Evolutionary conservation across 1,140 invertebrate genomes (phyloP).

Genomic region (Zaprionus capensis): DNA sequence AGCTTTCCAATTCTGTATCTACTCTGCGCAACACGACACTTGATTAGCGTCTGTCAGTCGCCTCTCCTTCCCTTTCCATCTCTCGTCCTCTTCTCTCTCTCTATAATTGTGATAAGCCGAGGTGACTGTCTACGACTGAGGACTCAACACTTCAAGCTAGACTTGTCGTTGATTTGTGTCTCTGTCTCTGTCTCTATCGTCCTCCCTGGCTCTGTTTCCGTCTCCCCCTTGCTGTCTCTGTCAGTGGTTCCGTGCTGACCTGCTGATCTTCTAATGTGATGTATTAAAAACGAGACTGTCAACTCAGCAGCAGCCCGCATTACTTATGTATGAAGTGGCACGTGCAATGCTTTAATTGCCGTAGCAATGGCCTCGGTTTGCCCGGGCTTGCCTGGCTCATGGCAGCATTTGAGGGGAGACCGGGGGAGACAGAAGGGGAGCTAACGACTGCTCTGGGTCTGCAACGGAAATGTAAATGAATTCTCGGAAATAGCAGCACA

Average conservation of each 20-base stretch:
- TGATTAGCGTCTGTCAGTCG: conserved; percentile 64
- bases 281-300: conserved; percentile 27
- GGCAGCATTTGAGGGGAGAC: neutral
- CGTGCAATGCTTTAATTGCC: conserved; percentile 44
- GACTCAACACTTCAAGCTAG: conserved; percentile 29
- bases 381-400: neutral
- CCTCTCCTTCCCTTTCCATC: neutral
- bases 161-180: conserved; percentile 15
- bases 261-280: conserved; percentile 31
- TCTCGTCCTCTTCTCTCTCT: neutral
- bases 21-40: conserved; percentile 56
- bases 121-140: conserved; percentile 23
- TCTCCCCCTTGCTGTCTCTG: too few species aligned
- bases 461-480: conserved; percentile 65
- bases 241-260: neutral
- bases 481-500: conserved; percentile 54
- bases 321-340: conserved; percentile 18
- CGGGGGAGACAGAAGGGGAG: neutral
- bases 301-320: conserved; percentile 10
- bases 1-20: conserved; percentile 19
- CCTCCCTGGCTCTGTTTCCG: neutral
- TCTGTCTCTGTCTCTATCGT: neutral
- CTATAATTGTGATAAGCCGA: conserved; percentile 3
- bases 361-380: neutral
- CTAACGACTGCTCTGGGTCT: conserved; percentile 29